Base-by-base conservation (phyloP, 2,888 invertebrate species). In the Drosophila pseudotakahashii region DNA sequence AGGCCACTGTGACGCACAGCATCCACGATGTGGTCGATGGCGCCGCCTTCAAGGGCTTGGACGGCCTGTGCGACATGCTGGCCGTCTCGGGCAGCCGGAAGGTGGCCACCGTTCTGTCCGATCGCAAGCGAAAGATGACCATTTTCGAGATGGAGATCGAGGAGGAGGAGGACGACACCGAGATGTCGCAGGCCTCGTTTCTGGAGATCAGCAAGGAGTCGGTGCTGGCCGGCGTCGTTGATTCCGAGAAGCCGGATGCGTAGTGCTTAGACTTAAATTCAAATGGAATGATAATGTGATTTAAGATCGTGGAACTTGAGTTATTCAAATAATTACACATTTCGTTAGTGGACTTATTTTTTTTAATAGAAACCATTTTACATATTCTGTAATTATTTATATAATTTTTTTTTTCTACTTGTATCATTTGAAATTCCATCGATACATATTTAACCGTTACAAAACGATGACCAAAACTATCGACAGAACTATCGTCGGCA, bases 71-170 rank as follows among this genome's bases (percentile, higher is more conserved):
- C 3, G 94, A 94, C 64, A 92, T 93, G 72, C 94, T 98, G 85
- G 96, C 98, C 2, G 98, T 98, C 3, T 97, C 97, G 47, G 98
- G 98, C 0, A 94, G 95, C 60, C 91, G 95, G 68, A 92, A 92
- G 79, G 97, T 98, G 9, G 96, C 97, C 9, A 96, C 98, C 42
- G 95, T 98, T 50, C 93, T 98, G 42, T 96, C 97, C 14, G 96
- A 96, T 79, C 96, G 94, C 81, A 93, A 93, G 58, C 94, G 96
- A 67, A 96, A 97, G 91, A 96, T 98, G 45, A 94, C 97, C 72
- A 94, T 98, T 51, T 97, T 97, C 90, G 97, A 98, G 91, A 98
- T 98, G 95, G 98, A 98, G 93, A 96, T 95, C 0, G 98, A 98
- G 89, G 98, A 97, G 26, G 96, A 96, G 62, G 98, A 98, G 73